Evolutionary conservation across 2,888 invertebrate genomes (phyloP), one percentile per base, ranked within the genome.

Genomic region (Julus scanicus): DNA sequence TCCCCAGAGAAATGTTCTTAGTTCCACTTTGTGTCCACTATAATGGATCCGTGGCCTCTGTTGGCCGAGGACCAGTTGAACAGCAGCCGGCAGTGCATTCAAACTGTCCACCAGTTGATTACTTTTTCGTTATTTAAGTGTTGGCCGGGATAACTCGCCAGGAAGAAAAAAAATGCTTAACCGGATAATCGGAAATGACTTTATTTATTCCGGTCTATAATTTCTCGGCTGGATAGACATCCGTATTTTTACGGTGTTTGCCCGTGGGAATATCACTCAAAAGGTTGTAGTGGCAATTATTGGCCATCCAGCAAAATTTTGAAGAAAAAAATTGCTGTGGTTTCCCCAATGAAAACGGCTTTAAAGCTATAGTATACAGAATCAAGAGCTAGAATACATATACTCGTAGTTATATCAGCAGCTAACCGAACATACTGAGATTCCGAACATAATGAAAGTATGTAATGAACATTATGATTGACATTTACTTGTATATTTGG

Each of bases 1-100:
- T 80, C 80, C 80, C 80, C 80, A 80, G 80, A 80, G 80, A 13
- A 80, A 80, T 80, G 80, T 80, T 80, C 80, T 80, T 80, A 80
- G 80, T 80, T 80, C 80, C 80, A 80, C 80, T 80, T 80, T 80
- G 80, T 80, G 80, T 80, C 80, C 80, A 80, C 80, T 29, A 37
- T 80, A 80, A 80, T 80, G 80, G 80, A 80, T 80, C 80, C 80
- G 9, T 2, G 37, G 80, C 15, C 80, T 37, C 80, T 8, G 29
- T 11, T 37, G 80, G 80, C 80, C 80, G 29, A 71, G 37, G 29
- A 80, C 80, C 80, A 80, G 80, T 80, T 80, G 80, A 80, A 29
- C 80, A 63, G 63, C 63, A 53, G 15, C 63, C 63, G 29, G 13
- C 80, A 37, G 80, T 80, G 80, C 80, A 80, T 80, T 20, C 11